Percentiles rank a stretch among this genome's conserved stretches.
These are phyloP conservation scores for Eupithecia insigniata DNA, from an alignment of 2,888 invertebrate species.

Conservation along the genomic window DNA sequence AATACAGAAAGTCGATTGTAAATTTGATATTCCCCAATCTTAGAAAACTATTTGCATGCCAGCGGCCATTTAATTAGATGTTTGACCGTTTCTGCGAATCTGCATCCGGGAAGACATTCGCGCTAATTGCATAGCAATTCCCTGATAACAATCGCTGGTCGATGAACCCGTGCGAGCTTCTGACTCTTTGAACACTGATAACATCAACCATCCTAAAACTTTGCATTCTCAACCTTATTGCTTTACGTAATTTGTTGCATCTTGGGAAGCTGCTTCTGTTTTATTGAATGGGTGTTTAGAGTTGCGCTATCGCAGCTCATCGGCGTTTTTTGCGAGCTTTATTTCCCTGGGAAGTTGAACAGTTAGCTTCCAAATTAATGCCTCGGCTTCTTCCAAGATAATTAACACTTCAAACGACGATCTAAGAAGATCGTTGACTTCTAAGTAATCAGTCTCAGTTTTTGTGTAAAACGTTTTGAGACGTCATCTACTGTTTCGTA, in stretches of 20 bases:
- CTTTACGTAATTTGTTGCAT: slow-evolving; percentile 42
- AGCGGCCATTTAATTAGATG: slow-evolving; percentile 32
- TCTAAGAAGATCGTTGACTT: neutral
- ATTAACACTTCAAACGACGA: neutral
- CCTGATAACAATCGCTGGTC: slow-evolving; percentile 71
- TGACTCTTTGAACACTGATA: slow-evolving; percentile 54
- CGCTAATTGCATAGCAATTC: slow-evolving; percentile 70
- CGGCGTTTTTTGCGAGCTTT: slow-evolving; percentile 37
- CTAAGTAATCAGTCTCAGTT: neutral
- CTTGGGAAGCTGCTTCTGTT: slow-evolving; percentile 34
- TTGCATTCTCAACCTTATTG: slow-evolving; percentile 53
- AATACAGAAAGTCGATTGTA: slow-evolving; percentile 15
- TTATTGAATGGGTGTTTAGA: slow-evolving; percentile 42
- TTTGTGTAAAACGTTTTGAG: neutral
- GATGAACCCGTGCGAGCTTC: slow-evolving; percentile 72
- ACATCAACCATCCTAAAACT: slow-evolving; percentile 42
- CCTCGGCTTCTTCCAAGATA: neutral
- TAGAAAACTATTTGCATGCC: slow-evolving; percentile 29
- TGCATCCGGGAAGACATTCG: slow-evolving; percentile 63
- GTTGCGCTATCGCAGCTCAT: slow-evolving; percentile 46
- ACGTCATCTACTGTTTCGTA: slow-evolving; percentile 20
- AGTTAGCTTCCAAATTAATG: slow-evolving; percentile 47
- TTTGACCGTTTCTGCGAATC: slow-evolving; percentile 35
- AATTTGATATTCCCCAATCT: slow-evolving; percentile 26
- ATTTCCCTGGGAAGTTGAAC: slow-evolving; percentile 60